Evolutionary conservation across 2,797 vertebrate species (phyloP), one percentile per base, ranked within the genome.

Genomic region (Cuniculus paca): DNA sequence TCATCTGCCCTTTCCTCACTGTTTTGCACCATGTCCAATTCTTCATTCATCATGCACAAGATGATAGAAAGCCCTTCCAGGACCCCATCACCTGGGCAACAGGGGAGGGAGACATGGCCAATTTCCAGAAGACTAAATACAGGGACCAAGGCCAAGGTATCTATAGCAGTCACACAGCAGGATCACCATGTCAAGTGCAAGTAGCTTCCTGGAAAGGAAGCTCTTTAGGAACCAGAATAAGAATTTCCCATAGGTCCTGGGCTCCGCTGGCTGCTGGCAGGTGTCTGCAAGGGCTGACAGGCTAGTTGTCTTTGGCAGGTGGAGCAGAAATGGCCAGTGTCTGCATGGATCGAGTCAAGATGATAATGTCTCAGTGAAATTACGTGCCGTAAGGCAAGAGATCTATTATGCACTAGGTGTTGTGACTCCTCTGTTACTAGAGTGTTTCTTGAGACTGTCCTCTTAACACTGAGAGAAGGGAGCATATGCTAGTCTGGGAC

Each of bases 41-140:
- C 39, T 42, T 72, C 26, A 6, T 28, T 75, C 26, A 75, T 75
- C 12, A 7, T 3, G 6, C 42, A 31, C 26, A 45, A 48, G 72
- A 48, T 31, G 72, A 13, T 48, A 17, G 72, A 45, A 48, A 45
- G 6, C 26, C 42, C 42, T 26, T 48, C 26, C 5, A 24, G 42
- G 42, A 75, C 24, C 26, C 39, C 26, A 14, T 75, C 72, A 28
- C 42, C 72, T 48, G 42, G n/a, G 36, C 20, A 11, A 42, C 20
- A 8, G 70, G 11, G n/a, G 8, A 58, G n/a, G 48, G 34, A 34
- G 34, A 6, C 0, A 0, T 10, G 22, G n/a, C 7, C 6, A 10
- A 20, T 17, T 28, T 7, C 31, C 17, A 89, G 39, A 74, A 45
- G 26, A 26, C 22, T 45, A 45, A 54, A 52, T 17, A 5, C 0